Evolutionary conservation across 35 echinoderm and acorn worm genomes (phyloP), one percentile per base, ranked within the genome.

Genomic region (Stichopus chloronotus): DNA sequence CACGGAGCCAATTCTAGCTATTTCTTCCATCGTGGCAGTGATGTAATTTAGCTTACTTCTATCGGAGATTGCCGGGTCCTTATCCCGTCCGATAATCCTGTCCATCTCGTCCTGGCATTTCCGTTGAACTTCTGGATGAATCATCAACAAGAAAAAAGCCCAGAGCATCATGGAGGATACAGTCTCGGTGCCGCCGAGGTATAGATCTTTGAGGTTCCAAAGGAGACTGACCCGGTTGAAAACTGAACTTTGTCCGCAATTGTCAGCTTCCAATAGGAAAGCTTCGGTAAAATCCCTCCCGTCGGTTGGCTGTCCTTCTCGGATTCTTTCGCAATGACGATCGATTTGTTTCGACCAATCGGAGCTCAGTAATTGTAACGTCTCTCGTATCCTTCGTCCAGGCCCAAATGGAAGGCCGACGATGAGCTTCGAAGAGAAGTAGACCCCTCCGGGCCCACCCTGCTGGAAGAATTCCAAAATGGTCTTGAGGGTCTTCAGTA

Each of bases 101-200:
- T 94, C 94, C 2, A 98, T 87, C 72, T 98, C 96, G 7, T 94
- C 89, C 24, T 94, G 92, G 43, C 96, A 91, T 78, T 85, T 55
- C 17, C 20, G 69, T 77, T 96, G 95, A 52, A 91, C 72, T 7
- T 94, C 78, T 55, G 86, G 95, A 79, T 96, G 78, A 13, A 58
- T 81, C 76, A 94, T 78, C 86, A 94, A 55, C 17, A 90, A 74
- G 20, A 96, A 30, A 8, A 91, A 58, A 30, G 86, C 87, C 95
- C 95, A 96, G 8, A 63, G 92, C 55, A 96, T 72, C 6, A 86
- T 96, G 56, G 95, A 87, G 7, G 92, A 59, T 13, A 78, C 24
- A 1, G 95, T 96, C 24, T 96, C 95, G 21, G 95, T 93, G 6
- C 95, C 95, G 4, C 79, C 95, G 8, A 88, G 21, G 87, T 94